Conservation (phyloP, 2,113 vertebrate species). For the Microcebus griseorufus region DNA sequence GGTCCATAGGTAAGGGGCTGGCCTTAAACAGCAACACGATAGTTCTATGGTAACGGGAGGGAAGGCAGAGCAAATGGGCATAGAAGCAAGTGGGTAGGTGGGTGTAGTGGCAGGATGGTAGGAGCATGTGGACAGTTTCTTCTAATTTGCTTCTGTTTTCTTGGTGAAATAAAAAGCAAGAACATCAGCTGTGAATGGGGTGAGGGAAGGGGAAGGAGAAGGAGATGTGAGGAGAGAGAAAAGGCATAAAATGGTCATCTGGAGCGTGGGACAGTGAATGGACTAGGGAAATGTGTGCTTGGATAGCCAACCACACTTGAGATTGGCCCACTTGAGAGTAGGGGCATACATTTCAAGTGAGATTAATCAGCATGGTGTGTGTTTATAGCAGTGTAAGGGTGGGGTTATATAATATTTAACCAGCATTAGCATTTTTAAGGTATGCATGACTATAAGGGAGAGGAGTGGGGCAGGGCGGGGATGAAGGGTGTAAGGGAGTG, state of each 20-base stretch:
- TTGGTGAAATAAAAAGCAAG: not conserved
- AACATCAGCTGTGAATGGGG: not conserved
- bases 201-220: not conserved
- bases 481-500: not conserved
- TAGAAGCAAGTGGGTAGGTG: not conserved
- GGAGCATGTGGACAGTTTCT: not conserved
- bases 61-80: not conserved
- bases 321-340: not conserved
- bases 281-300: not conserved
- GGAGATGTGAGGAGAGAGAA: not conserved
- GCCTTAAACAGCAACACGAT: not conserved
- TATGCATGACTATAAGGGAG: not conserved
- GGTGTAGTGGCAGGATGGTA: not conserved
- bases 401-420: not conserved
- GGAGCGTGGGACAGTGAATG: not conserved
- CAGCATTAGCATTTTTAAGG: not conserved
- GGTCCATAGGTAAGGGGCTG: not conserved
- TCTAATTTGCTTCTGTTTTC: conserved; percentile 2
- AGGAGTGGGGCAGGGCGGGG: not conserved
- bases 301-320: not conserved
- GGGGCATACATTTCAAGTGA: not conserved
- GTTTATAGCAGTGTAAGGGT: not conserved
- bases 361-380: not conserved
- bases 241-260: not conserved
- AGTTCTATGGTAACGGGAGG: not conserved